These are phyloP conservation scores for Diuraphis noxia DNA, from an alignment of 1,140 invertebrate genomes.

Conservation along the genomic window DNA sequence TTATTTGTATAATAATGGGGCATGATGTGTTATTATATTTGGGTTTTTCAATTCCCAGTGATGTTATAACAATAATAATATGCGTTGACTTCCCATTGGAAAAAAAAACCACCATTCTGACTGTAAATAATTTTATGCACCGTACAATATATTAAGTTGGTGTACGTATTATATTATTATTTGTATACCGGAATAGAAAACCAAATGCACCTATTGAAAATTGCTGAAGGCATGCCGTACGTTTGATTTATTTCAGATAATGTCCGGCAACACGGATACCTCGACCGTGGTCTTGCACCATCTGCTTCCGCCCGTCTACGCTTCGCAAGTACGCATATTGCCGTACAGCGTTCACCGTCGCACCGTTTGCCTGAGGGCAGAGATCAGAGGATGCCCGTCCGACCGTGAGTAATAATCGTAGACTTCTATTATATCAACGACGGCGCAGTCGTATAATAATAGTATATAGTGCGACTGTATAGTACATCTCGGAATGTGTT, in stretches of 20 bases:
- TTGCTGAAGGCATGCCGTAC: background rate
- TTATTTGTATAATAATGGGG: background rate
- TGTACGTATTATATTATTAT: background rate
- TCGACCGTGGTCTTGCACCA: slow-evolving; percentile 76
- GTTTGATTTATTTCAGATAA: slow-evolving; percentile 65
- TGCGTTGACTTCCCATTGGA: background rate
- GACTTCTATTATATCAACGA: slow-evolving; percentile 23
- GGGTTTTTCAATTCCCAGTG: background rate
- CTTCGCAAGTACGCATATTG: slow-evolving; percentile 76
- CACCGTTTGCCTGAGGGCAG: slow-evolving; percentile 85
- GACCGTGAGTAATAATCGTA: slow-evolving; percentile 60
- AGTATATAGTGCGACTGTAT: background rate
- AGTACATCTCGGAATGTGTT: background rate
- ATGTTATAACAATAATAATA: background rate
- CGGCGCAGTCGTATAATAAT: background rate
- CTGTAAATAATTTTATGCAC: background rate
- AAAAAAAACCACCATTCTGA: background rate
- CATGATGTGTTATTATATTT: background rate
- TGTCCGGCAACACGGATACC: slow-evolving; percentile 80
- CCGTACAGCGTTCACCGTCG: slow-evolving; percentile 80
- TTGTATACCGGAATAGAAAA: background rate
- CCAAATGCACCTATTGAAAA: background rate
- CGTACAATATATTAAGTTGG: background rate
- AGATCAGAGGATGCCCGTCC: slow-evolving; percentile 78
- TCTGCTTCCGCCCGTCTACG: slow-evolving; percentile 78